Evolutionary conservation across 2,888 invertebrate genomes (phyloP), one percentile per base, ranked within the genome.

Genomic region (Drosophila suboccidentalis): DNA sequence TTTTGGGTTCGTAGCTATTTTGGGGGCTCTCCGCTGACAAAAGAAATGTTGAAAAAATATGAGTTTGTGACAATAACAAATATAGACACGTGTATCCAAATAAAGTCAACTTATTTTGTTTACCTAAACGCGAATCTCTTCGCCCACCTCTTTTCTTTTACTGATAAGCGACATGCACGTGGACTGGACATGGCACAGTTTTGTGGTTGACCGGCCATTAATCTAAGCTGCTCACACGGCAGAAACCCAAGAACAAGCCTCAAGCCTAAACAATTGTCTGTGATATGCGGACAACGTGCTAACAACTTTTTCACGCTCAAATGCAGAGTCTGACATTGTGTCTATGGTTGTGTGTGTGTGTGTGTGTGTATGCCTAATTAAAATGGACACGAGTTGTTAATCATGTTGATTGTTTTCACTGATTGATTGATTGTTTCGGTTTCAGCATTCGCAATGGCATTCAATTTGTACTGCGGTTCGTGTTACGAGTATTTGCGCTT

Each of bases 391-490:
- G 76, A 83, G 82, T 80, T 89, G 82, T 80, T 89, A 86, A 91
- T 91, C 91, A 90, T 77, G 78, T 82, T 89, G 87, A 91, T 90
- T 90, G 87, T 80, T 81, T 78, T 62, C 84, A 75, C 72, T 81
- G 83, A 88, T 87, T 79, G 86, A 83, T 85, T 89, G 85, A 90
- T 87, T 75, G 88, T 76, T 72, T 78, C 53, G 43, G 36, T 58
- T 61, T n/a, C 54, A 41, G 78, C 39, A 54, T 53, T 65, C 51
- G 60, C 29, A 73, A 59, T 46, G 44, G 50, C n/a, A 36, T 59
- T 51, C 36, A 5, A 47, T 49, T 67, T 46, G 38, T 15, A 9
- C 55, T 70, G 59, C 15, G 53, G 17, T 19, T 51, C 38, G 32
- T 67, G 19, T 50, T 41, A 38, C 39, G 22, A 39, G 53, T 6